phyloP scores from a whole-genome alignment of 2,113 vertebrate genomes.

The Larimichthys crocea region DNA sequence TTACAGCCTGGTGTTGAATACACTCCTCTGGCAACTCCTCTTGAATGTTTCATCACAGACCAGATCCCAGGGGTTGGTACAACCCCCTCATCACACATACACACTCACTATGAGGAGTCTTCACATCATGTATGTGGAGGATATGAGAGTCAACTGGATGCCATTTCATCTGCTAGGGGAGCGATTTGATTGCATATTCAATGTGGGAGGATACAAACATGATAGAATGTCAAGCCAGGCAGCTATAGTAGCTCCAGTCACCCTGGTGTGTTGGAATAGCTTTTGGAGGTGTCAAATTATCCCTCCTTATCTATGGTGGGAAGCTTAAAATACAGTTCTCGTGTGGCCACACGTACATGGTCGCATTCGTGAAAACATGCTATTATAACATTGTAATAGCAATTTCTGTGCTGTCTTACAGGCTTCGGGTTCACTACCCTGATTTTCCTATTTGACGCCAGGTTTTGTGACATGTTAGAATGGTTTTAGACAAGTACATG shows the following conservation, averaged over 20 bases:
- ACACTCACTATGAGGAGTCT: conserved; percentile 54
- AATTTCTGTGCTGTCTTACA: background rate
- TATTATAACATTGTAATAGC: background rate
- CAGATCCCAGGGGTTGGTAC: conserved; percentile 75
- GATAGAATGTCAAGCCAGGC: conserved; percentile 67
- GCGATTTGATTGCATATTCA: conserved; percentile 78
- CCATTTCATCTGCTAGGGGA: conserved; percentile 76
- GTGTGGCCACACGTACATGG: background rate
- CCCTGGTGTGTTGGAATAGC: conserved; percentile 36
- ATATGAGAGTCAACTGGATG: conserved; percentile 79
- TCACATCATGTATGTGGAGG: conserved; percentile 70
- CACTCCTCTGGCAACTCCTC: conserved; percentile 78
- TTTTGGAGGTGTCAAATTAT: conserved; percentile 61
- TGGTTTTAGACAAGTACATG: background rate
- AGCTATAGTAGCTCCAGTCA: conserved; percentile 45
- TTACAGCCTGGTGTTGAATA: conserved; percentile 74
- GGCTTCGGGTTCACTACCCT: background rate
- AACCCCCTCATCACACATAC: conserved; percentile 64
- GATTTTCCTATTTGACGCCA: conserved; percentile 9
- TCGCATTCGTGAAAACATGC: conserved; percentile 26
- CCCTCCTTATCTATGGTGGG: conserved; percentile 40
- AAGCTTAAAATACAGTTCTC: conserved; percentile 33
- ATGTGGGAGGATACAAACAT: conserved; percentile 73
- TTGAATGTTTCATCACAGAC: conserved; percentile 84
- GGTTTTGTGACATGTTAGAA: background rate